Conservation (phyloP, 2,113 vertebrate genomes). For the Apeltes quadracus region DNA sequence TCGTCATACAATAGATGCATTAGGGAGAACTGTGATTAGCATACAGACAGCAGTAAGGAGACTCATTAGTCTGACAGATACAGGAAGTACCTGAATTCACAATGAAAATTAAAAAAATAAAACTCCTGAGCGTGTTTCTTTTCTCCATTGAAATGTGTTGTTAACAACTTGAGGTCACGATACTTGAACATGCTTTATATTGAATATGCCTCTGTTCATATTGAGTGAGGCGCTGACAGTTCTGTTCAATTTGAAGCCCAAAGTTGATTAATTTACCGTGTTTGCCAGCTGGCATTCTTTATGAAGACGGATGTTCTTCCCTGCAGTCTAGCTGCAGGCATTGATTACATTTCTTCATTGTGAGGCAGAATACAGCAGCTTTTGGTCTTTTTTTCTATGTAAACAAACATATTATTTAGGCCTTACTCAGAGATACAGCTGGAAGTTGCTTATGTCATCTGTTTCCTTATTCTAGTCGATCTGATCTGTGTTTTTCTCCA, state of each 20-base stretch:
- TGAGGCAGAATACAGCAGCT: not conserved
- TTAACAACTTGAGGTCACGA: not conserved
- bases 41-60: conserved; percentile 28
- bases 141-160: not conserved
- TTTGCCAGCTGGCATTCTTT: not conserved
- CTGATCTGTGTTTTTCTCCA: not conserved
- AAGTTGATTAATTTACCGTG: not conserved
- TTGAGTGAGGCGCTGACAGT: not conserved
- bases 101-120: not conserved
- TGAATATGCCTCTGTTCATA: not conserved
- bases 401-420: not conserved
- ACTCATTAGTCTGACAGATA: not conserved
- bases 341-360: not conserved
- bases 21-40: conserved; percentile 45
- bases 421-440: not conserved
- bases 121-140: not conserved
- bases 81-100: not conserved
- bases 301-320: not conserved
- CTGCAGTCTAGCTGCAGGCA: not conserved
- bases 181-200: not conserved
- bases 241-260: not conserved
- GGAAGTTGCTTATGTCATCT: not conserved
- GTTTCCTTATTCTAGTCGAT: not conserved
- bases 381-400: not conserved
- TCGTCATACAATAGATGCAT: conserved; percentile 47